phyloP scores from a whole-genome alignment of 2,888 invertebrate genomes.

The Xylota sylvarum region DNA sequence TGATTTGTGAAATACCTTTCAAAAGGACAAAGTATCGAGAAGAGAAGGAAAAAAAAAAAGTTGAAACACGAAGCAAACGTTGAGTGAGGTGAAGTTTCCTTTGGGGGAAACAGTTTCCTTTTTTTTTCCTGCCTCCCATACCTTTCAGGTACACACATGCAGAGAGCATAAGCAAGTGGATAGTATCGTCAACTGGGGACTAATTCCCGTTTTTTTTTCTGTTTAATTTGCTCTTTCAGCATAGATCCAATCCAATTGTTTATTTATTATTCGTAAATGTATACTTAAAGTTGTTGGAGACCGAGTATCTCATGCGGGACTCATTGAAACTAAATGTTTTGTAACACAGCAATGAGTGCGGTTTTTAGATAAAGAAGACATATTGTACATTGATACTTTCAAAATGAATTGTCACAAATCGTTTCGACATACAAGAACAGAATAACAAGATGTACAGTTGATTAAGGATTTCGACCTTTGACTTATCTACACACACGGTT shows the following conservation, averaged over 20 bases:
- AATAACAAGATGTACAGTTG: too few species aligned
- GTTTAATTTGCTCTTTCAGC: background rate
- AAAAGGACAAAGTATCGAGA: constrained; percentile 10
- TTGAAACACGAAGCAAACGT: constrained; percentile 11
- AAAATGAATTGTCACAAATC: too few species aligned
- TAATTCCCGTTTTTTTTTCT: constrained; percentile 2
- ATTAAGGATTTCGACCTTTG: too few species aligned
- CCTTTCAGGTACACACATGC: background rate
- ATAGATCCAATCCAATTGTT: constrained; percentile 24
- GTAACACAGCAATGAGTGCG: too few species aligned
- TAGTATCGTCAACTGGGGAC: constrained; percentile 14
- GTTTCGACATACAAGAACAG: too few species aligned
- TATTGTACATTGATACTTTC: too few species aligned
- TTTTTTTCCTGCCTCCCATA: background rate
- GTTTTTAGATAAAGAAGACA: too few species aligned
- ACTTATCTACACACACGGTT: too few species aligned
- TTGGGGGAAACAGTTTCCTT: constrained; percentile 1
- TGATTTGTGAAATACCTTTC: constrained; percentile 48
- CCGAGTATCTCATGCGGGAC: constrained; percentile 7
- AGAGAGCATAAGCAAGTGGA: background rate
- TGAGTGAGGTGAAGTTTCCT: constrained; percentile 9
- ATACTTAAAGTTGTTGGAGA: constrained; percentile 5
- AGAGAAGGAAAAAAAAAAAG: background rate
- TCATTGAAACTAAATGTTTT: background rate
- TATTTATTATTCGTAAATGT: constrained; percentile 41